Base-by-base conservation (phyloP, 2,888 invertebrate genomes). In the Drosophila atripex region DNA sequence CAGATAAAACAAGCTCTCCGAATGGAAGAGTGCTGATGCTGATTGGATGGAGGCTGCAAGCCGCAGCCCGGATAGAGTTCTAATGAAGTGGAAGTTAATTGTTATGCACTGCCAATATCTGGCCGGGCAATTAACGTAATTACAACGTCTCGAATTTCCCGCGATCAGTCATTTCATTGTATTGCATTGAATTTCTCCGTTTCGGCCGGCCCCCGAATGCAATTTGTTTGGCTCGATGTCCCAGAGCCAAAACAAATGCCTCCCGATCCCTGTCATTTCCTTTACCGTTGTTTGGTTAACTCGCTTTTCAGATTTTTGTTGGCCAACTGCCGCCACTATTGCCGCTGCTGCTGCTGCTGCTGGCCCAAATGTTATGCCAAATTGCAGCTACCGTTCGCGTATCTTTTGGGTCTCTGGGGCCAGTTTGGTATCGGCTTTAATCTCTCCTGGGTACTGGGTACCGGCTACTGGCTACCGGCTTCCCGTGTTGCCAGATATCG, bases 401-500 rank as follows among this genome's bases (percentile, higher is more conserved):
- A 50, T 58, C 43, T 43, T 41, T n/a, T 35, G 41, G 41, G 60
- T 21, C 47, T 53, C 56, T 38, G 43, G n/a, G 59, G 39, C 47
- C 21, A n/a, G 8, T 55, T 55, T 73, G 49, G 51, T 70, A 63
- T 71, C 71, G 47, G 18, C 35, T 56, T 79, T 73, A 79, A 83
- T 79, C 78, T 85, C 49, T 54, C 53, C 51, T 54, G 9, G 43
- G 16, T 57, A 45, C 63, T 71, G 46, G 61, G 54, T 65, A 52
- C 46, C 18, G 57, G 83, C 83, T 82, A 78, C 76, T 52, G 43
- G 43, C 18, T 59, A 47, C 63, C 75, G 52, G 59, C 56, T 65
- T 52, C 46, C 79, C 71, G 82, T 82, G 82, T 82, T 88, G 82
- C 80, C 86, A 64, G 76, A 72, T 88, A 88, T 88, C 66, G 88